Evolutionary conservation across 2,113 vertebrate genomes (phyloP).

Genomic region (sheep (Ovis aries)): DNA sequence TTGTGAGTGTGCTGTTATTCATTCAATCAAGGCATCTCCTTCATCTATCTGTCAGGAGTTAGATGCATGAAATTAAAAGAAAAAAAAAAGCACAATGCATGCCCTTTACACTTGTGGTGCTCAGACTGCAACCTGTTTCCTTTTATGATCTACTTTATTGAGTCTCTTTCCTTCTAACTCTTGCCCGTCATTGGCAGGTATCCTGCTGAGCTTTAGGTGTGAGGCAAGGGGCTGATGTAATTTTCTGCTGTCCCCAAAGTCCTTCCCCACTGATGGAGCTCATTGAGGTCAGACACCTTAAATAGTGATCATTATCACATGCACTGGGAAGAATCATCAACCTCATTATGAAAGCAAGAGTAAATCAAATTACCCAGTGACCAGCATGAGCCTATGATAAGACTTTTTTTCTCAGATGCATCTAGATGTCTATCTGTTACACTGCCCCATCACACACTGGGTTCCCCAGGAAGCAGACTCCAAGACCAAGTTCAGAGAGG

Average conservation of each 20-base stretch:
- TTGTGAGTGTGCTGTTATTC: not conserved
- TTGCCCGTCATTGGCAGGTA: not conserved
- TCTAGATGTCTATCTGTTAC: not conserved
- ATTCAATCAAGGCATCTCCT: not conserved
- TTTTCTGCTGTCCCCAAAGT: constrained; percentile 24
- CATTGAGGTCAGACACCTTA: constrained; percentile 7
- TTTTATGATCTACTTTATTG: not conserved
- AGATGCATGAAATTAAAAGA: not conserved
- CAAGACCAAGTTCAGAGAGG: not conserved
- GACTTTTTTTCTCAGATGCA: not conserved
- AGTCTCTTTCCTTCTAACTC: not conserved
- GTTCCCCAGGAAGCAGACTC: not conserved
- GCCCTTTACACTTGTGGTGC: not conserved
- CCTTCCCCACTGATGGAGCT: constrained; percentile 25
- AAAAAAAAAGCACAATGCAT: not conserved
- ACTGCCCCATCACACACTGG: not conserved
- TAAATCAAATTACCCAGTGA: constrained; percentile 23
- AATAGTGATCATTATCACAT: constrained; percentile 22
- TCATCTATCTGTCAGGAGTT: not conserved
- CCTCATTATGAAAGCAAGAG: constrained; percentile 23
- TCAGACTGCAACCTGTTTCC: not conserved
- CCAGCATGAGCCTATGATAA: not conserved
- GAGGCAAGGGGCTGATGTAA: not conserved
- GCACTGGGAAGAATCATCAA: constrained; percentile 11
- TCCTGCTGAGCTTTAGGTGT: not conserved